Conservation (phyloP, 2,113 vertebrate genomes). For the Sinocyclocheilus anshuiensis region DNA sequence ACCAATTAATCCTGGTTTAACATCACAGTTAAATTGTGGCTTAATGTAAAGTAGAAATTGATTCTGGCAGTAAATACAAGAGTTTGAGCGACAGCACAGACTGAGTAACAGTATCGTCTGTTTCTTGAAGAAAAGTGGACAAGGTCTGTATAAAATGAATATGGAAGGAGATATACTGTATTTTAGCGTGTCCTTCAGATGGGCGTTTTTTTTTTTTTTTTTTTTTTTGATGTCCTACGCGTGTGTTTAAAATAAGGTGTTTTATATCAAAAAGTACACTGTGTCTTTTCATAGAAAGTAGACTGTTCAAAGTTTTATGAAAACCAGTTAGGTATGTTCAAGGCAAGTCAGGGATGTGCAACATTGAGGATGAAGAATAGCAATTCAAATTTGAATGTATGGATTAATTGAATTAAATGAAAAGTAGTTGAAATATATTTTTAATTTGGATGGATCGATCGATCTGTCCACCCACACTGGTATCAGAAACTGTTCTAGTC, state of each 20-base stretch:
- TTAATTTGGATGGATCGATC: background rate
- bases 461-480: too few relatives aligned
- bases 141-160: background rate
- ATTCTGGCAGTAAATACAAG: background rate
- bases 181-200: background rate
- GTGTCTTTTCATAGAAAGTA: too few relatives aligned
- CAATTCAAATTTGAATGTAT: background rate
- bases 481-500: too few relatives aligned
- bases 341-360: background rate
- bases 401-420: too few relatives aligned
- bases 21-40: background rate
- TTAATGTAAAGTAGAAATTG: conserved; percentile 19
- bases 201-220: background rate
- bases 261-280: background rate
- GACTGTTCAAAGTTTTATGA: background rate
- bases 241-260: background rate
- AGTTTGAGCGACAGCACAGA: background rate
- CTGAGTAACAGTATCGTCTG: background rate
- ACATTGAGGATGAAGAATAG: background rate
- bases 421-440: too few relatives aligned
- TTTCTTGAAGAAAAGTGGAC: background rate
- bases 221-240: background rate
- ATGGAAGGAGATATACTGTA: background rate
- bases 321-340: background rate
- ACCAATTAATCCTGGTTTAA: conserved; percentile 19